Evolutionary conservation across 2,797 vertebrate species (phyloP).

Genomic region (Sus cebifrons): DNA sequence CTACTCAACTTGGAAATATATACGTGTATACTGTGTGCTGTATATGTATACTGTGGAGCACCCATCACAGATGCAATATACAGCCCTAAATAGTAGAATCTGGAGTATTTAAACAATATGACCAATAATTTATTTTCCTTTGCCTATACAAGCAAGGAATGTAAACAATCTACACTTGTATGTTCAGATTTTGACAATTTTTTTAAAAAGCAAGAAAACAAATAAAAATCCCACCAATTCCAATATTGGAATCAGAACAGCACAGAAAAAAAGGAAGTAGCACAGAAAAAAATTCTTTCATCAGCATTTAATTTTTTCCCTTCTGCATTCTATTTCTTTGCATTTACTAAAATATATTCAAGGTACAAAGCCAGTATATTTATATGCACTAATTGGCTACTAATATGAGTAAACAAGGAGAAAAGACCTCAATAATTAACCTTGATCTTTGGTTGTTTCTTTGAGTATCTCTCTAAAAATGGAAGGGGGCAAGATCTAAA

Average conservation of each 20-base stretch:
- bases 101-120: neutral
- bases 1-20: neutral
- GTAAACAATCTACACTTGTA: neutral
- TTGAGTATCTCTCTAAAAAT: neutral
- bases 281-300: neutral
- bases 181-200: neutral
- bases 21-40: too few relatives aligned
- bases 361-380: neutral
- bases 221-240: neutral
- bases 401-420: neutral
- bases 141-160: neutral
- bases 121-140: neutral
- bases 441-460: neutral
- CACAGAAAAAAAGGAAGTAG: neutral
- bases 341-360: constrained; percentile 31
- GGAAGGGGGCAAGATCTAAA: neutral
- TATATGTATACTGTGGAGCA: neutral
- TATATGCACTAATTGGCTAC: neutral
- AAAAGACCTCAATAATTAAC: neutral
- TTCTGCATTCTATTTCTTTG: neutral
- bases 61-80: neutral
- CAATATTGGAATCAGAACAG: neutral
- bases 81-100: neutral
- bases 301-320: neutral
- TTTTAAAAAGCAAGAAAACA: neutral